Percentiles rank a stretch among this genome's conserved stretches.
Evolutionary conservation across 2,113 vertebrate species (phyloP).

Genomic region (Madoqua kirkii): DNA sequence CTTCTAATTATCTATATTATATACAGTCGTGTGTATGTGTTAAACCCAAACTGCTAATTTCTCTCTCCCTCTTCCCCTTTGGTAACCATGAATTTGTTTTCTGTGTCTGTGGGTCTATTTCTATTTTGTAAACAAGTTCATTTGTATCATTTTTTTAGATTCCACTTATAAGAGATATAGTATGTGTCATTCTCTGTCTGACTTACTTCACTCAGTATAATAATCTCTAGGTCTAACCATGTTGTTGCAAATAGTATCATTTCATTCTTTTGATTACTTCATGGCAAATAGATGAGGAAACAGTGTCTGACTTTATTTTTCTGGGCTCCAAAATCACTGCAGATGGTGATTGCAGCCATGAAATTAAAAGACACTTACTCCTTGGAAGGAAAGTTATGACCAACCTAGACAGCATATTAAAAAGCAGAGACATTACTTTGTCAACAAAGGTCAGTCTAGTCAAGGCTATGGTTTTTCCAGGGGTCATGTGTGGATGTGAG

Average conservation of each 20-base stretch:
- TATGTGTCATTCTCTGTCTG: not conserved
- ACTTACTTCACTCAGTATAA: not conserved
- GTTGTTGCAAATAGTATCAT: not conserved
- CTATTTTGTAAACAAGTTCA: not conserved
- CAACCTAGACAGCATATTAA: not conserved
- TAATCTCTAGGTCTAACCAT: not conserved
- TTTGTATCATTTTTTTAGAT: not conserved
- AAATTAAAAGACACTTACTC: not conserved
- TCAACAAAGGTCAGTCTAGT: not conserved
- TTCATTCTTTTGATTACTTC: not conserved
- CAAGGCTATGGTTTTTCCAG: not conserved
- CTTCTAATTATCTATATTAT: not conserved
- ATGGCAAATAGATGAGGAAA: not conserved
- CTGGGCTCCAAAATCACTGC: rapidly evolving
- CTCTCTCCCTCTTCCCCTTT: not conserved
- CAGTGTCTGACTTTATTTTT: not conserved
- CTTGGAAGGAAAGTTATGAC: not conserved
- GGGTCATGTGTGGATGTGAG: not conserved
- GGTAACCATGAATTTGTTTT: not conserved
- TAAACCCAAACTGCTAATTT: not conserved
- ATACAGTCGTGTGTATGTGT: not conserved
- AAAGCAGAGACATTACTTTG: not conserved
- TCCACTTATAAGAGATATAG: not conserved
- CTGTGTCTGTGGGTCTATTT: not conserved
- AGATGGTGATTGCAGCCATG: not conserved